Base-by-base conservation (phyloP, 1,140 invertebrate genomes). In the Wiebesia pumilae region DNA sequence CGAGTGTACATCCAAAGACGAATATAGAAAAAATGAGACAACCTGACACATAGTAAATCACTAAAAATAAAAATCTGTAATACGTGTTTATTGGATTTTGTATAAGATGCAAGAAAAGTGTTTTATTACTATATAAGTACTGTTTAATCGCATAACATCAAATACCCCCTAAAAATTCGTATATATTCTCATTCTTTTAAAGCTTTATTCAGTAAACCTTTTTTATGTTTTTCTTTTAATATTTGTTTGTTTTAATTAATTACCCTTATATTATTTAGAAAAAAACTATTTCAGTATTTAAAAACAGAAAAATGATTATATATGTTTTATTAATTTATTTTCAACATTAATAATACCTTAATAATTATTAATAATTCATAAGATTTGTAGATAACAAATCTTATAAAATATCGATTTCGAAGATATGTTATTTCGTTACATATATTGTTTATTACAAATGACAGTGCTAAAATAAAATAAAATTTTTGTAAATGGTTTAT, bases 211-310 rank as follows among this genome's bases (percentile, higher is more conserved):
- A 35, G 33, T 35, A 71, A 71, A 71, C 3, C 9, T 35, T 38
- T 24, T 71, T 71, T 35, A 71, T 71, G 16, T 69, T 69, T 69
- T 69, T n/a, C n/a, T n/a, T 69, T 69, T 69, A 33, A 33, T n/a
- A n/a, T n/a, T 65, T 0, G 9, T 69, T 35, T 69, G 9, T 35
- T 35, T 69, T 69, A 1, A 35, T 69, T 69, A 1, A 35, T 69
- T 69, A 35, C 35, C 30, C 30, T 69, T 69, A 35, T 69, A 35
- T 69, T 19, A 35, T 69, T 69, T 35, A n/a, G n/a, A n/a, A 69
- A 14, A 19, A 69, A 35, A 69, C 33, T n/a, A 69, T 69, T 33
- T 69, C 4, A 47, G 12, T 47, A 47, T 47, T 7, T 47, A 47
- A 7, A n/a, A 47, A 47, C 43, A 47, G 4, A 47, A 47, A 47